phyloP scores from a whole-genome alignment of 2,888 invertebrate genomes.

The Neoscelio sp. region DNA sequence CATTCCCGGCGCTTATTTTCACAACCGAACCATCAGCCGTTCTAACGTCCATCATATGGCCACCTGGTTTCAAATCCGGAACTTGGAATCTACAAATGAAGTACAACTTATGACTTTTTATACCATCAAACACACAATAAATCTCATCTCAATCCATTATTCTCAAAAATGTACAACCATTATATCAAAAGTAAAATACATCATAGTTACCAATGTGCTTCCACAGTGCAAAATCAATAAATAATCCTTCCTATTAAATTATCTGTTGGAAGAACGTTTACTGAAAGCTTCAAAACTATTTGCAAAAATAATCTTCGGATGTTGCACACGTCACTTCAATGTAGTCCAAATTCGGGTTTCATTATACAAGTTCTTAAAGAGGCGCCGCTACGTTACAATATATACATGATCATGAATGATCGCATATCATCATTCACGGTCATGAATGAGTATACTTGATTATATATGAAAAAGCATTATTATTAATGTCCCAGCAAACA shows the following conservation, averaged over 20 bases:
- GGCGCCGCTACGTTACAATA: no score
- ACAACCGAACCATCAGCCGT: conserved; percentile 90
- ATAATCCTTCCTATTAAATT: conserved; percentile 32
- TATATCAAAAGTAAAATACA: conserved; percentile 16
- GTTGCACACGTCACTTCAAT: no score
- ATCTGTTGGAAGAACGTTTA: conserved; percentile 19
- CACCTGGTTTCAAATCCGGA: conserved; percentile 82
- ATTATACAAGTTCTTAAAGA: no score
- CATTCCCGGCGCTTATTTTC: conserved; percentile 88
- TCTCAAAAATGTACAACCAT: no score
- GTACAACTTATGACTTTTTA: not conserved
- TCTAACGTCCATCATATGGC: conserved; percentile 86
- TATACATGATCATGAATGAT: no score
- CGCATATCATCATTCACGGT: no score
- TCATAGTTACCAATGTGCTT: conserved; percentile 26
- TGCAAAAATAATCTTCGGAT: no score
- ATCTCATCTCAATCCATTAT: no score
- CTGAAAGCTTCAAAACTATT: conserved; percentile 23
- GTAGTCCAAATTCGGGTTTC: no score
- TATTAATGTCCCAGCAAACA: no score
- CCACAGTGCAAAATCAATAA: conserved; percentile 19
- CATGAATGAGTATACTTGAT: no score
- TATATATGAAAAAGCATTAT: no score
- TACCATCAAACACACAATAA: not conserved
- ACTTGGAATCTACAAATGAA: conserved; percentile 80